Evolutionary conservation across 2,113 vertebrate species (phyloP), one percentile per base, ranked within the genome.

Genomic region (Neotoma lepida): DNA sequence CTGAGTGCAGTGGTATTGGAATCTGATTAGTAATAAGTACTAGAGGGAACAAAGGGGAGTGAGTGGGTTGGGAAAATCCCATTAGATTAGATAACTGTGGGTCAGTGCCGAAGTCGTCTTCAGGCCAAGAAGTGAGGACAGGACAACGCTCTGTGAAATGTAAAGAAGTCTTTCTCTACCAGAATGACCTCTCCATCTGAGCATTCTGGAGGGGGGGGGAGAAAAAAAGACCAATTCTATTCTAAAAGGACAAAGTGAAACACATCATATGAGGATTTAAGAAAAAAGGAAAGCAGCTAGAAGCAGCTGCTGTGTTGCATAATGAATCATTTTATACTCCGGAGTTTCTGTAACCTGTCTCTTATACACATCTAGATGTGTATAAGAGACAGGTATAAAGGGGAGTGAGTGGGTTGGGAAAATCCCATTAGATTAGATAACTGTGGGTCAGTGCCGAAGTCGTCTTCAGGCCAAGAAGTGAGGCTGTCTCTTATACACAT

Each of bases 111-210:
- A 73, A 74, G 4, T 61, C 84, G 26, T 20, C 15, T 94, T 30
- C 35, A 71, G 10, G 41, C 49, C 71, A n/a, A 74, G 9, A 78
- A 61, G 15, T 49, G 24, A 68, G 68, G 68, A 63, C 9, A 71
- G 15, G 51, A 77, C 39, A n/a, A 2, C 3, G 7, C 82, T 94
- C 82, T 89, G 49, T 94, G 92, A 92, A 85, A 20, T 61, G 33
- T 33, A 70, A 92, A 86, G 86, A 76, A 86, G 49, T 70, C 86
- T 61, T 20, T 82, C 54, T 82, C 18, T 68, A 41, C 39, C 41
- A 95, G 9, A 74, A 35, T 74, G 66, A 33, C 91, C 54, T 86
- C 51, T 89, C 44, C n/a, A 33, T 56, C 30, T 66, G 70, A 97
- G 70, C 56, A 88, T 86, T 81, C 77, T 94, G 76, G 15, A n/a